Evolutionary conservation across 2,888 invertebrate species (phyloP).

Genomic region (Chromoteleia sp.): DNA sequence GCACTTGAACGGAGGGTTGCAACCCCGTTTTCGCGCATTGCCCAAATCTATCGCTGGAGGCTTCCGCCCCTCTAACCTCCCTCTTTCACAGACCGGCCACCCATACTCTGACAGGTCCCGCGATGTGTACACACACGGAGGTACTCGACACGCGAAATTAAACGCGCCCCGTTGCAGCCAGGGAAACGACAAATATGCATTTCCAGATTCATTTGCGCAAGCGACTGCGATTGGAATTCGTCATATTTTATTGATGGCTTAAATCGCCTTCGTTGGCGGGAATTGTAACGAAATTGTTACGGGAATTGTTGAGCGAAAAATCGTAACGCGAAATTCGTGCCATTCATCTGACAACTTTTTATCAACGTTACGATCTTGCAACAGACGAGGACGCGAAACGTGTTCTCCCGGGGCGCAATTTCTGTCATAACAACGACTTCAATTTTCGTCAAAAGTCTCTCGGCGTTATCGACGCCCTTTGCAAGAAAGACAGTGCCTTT

Average conservation of each 20-base stretch:
- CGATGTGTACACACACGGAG: conserved; percentile 58
- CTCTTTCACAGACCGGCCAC: conserved; percentile 18
- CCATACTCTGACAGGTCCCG: conserved; percentile 50
- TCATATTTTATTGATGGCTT: conserved; percentile 60
- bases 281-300: no score
- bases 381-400: conserved; percentile 24
- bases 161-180: conserved; percentile 48
- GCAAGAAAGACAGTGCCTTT: conserved; percentile 47
- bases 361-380: conserved; percentile 6
- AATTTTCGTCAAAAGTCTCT: conserved; percentile 84
- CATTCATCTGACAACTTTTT: conserved; percentile 1
- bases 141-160: conserved; percentile 64
- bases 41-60: conserved; percentile 83
- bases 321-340: background rate
- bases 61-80: conserved; percentile 47
- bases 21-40: conserved; percentile 83
- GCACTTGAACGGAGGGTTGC: conserved; percentile 81
- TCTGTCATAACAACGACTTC: conserved; percentile 84
- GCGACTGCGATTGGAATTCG: conserved; percentile 53
- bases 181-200: conserved; percentile 66
- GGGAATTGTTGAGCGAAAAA: no score
- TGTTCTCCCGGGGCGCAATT: conserved; percentile 80
- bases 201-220: conserved; percentile 64
- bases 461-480: conserved; percentile 78
- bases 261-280: no score